These are phyloP conservation scores for Cercopithecus neglectus DNA, from an alignment of 2,797 vertebrate genomes.

Conservation along the genomic window DNA sequence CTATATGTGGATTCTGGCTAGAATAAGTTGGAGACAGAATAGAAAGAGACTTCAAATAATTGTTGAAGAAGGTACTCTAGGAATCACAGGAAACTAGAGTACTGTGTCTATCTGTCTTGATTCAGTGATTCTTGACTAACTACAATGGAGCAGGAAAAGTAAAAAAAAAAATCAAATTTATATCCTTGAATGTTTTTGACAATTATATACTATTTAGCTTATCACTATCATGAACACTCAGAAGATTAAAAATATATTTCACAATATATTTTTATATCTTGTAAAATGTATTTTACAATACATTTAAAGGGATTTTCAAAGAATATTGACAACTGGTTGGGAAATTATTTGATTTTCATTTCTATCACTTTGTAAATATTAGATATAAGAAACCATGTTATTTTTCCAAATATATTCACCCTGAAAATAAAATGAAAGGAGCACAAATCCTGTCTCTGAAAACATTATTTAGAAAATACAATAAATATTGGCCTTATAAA, in stretches of 20 bases:
- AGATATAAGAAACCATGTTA: not conserved
- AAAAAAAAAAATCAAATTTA: not conserved
- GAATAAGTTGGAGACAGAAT: not conserved
- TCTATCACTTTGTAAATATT: not conserved
- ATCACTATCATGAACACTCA: not conserved
- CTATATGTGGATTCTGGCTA: not conserved
- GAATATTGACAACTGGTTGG: not conserved
- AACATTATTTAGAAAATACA: not conserved
- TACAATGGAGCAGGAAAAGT: not conserved
- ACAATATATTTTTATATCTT: no score
- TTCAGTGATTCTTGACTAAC: not conserved
- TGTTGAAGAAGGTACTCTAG: not conserved
- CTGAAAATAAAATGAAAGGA: not conserved
- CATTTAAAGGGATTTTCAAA: not conserved
- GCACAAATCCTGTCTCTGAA: not conserved
- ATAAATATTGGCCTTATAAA: not conserved
- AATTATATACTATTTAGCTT: not conserved
- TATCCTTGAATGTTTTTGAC: not conserved
- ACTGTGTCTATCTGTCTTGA: not conserved
- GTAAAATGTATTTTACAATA: not conserved
- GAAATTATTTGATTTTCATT: not conserved
- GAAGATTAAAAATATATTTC: not conserved
- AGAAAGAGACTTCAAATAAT: not conserved
- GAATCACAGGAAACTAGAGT: not conserved
- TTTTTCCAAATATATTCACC: not conserved